Evolutionary conservation across 2,888 invertebrate species (phyloP).

Genomic region (Cheilosia pagana): DNA sequence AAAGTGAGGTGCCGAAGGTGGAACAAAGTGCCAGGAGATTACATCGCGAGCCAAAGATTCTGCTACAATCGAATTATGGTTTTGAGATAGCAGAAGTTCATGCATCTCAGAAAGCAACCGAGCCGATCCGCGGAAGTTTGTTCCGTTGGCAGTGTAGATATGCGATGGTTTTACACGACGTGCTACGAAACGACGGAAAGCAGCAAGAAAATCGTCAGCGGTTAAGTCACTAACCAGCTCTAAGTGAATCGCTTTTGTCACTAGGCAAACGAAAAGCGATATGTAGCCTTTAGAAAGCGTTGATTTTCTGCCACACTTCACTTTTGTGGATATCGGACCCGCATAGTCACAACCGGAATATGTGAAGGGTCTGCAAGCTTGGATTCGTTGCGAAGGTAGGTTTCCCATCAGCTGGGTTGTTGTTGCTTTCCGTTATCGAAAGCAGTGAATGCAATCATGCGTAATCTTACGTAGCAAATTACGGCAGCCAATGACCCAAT

Average conservation of each 20-base stretch:
- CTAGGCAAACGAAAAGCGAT: too few relatives aligned
- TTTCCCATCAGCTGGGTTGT: conserved; percentile 27
- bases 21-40: conserved; percentile 60
- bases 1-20: conserved; percentile 59
- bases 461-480: too few relatives aligned
- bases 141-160: conserved; percentile 52
- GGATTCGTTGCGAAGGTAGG: conserved; percentile 32
- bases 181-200: conserved; percentile 47
- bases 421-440: conserved; percentile 16
- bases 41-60: conserved; percentile 51
- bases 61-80: conserved; percentile 25
- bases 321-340: too few relatives aligned
- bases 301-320: too few relatives aligned
- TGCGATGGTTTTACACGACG: conserved; percentile 52
- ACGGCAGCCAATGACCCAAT: too few relatives aligned
- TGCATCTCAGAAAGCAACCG: conserved; percentile 40
- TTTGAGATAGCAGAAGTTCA: conserved; percentile 13
- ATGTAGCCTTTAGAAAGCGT: too few relatives aligned
- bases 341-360: too few relatives aligned
- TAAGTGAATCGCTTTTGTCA: conserved; percentile 37
- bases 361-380: conserved; percentile 26
- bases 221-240: conserved; percentile 59
- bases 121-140: conserved; percentile 49
- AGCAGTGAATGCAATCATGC: background rate
- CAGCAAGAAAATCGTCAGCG: conserved; percentile 34